Evolutionary conservation across 2,888 invertebrate genomes (phyloP), one percentile per base, ranked within the genome.

Genomic region (Hirtodrosophila confusa): DNA sequence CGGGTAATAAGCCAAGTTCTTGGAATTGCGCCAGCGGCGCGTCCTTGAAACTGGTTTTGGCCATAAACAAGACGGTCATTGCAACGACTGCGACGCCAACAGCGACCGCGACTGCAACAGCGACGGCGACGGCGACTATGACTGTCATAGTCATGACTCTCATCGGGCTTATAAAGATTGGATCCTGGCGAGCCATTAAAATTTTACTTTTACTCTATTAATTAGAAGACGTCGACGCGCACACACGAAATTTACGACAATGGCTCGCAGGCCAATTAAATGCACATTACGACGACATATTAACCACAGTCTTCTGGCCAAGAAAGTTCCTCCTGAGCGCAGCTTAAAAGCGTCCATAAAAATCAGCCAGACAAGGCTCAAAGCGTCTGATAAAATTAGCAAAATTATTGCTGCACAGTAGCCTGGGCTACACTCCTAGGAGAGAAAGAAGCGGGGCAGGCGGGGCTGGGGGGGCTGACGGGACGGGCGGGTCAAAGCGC

Each of bases 41-140:
- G 80, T 80, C 88, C 80, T 80, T 80, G 88, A 80, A 88, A 85
- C 80, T 74, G 79, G 86, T 88, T 88, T 82, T 47, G 61, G 57
- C 69, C 86, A 74, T 78, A 78, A 85, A 72, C 63, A 68, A 74
- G 75, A 53, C 60, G 60, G 57, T 49, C 80, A 66, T 63, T 69
- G 67, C 54, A 58, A 33, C 8, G 48, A 47, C 50, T 41, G n/a
- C 24, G 4, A 35, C 35, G 8, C n/a, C 29, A 17, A 44, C 49
- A n/a, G 6, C 45, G 50, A 33, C 47, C 49, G 17, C 27, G 36
- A 47, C 43, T 37, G 7, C 1, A 24, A 50, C 62, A n/a, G 11
- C 12, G 27, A 36, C 41, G 29, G 23, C n/a, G 39, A 17, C 37
- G 51, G 27, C 48, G 9, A 33, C 10, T 53, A 31, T 3, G 35